Evolutionary conservation across 1,140 invertebrate genomes (phyloP), one percentile per base, ranked within the genome.

Genomic region (Atta cephalotes): DNA sequence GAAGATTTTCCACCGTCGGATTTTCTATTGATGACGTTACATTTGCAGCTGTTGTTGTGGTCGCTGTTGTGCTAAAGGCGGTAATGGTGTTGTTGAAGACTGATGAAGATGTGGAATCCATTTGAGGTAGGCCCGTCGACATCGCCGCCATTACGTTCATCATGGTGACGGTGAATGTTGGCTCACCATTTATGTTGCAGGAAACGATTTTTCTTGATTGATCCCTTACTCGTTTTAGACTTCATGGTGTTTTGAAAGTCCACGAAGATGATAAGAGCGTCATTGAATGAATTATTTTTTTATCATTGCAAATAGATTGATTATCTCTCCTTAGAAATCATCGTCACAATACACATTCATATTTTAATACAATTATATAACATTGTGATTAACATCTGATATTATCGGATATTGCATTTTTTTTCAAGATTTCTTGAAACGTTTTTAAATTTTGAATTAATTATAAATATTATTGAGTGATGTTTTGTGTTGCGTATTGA

Each of bases 81-180:
- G 71, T 84, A 62, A 89, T 45, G 5, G 74, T 63, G 14, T 62
- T 62, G 56, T 62, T 51, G 56, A 74, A 2, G 10, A 56, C 78
- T 6, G 91, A 77, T 10, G 92, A 92, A 31, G 92, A 78, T 0
- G 89, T 90, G 1, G 92, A 84, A 12, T 94, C 94, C 28, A 92
- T 85, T 60, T 89, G 88, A 14, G 93, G 93, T 66, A 94, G 79
- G 87, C 90, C 93, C 62, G 93, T 95, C 79, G 93, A 94, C 84
- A 92, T 92, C 45, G 93, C 90, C 31, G 94, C 93, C 93, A 95
- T 94, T 88, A 94, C 92, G 90, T 94, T 93, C 88, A 95, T 86
- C 94, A 95, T 94, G 90, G 77, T 87, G 63, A 79, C 66, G 31
- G 74, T 39, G 45, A 35, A 70, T 70, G 49, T n/a, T 68, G 3